Evolutionary conservation across 53 echinoderm and acorn worm species (phyloP), one percentile per base, ranked within the genome.

Genomic region (Luidia sarsii): DNA sequence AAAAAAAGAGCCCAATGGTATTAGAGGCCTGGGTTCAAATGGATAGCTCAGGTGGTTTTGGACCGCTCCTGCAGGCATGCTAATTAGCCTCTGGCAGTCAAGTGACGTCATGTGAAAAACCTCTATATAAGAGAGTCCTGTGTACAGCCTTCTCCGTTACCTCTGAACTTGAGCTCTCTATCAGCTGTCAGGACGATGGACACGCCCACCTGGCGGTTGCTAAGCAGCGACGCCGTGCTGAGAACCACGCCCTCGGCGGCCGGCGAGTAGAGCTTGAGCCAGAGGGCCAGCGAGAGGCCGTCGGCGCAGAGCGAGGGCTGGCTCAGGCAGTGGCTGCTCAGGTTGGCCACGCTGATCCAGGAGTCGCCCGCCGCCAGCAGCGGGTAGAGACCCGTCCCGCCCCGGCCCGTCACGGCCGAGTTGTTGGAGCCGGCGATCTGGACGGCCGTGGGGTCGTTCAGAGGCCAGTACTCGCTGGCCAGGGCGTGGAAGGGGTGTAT

Each of bases 221-320:
- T 60, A 1, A 35, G 54, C 8, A 57, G 61, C 8, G 81, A 89
- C 1, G 89, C 94, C 6, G 94, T 82, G 53, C 85, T 79, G 39
- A 94, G 39, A 38, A 94, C 43, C 21, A 89, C 48, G 14, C 91
- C 94, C 13, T 31, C 50, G 4, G 48, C 48, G 24, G 39, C 50
- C 22, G 33, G 48, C 5, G 13, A 15, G 18, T 57, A 49, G 18
- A 94, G 46, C 37, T 83, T 91, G 6, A 94, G 22, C 94, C 94
- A 94, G 31, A 94, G 45, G 21, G 85, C 79, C 27, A 91, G 39
- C 4, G 91, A 70, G 28, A 94, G 52, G 0, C 94, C 94, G 16
- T 82, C 70, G 16, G 71, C 54, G 22, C 94, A 94, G 45, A 34
- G 16, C 15, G 33, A 39, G 0, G 94, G 94, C 5, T 75, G 64